Evolutionary conservation across 2,888 invertebrate genomes (phyloP).

Genomic region (Parnassius orleans): DNA sequence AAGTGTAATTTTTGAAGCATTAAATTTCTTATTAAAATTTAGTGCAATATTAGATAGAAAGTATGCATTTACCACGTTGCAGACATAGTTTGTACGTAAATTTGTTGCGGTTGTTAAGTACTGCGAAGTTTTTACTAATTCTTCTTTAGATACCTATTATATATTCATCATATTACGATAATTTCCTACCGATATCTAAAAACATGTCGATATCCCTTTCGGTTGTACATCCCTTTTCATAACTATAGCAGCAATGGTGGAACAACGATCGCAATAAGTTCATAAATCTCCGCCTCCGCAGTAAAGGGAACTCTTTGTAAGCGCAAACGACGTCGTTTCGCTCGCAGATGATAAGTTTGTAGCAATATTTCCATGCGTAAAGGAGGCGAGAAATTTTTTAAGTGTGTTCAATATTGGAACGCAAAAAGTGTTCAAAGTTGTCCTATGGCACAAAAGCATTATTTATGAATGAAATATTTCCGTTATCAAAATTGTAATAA

Average conservation of each 20-base stretch:
- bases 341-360: conserved; percentile 4
- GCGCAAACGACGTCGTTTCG: conserved; percentile 19
- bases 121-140: no score
- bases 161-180: no score
- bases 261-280: conserved; percentile 11
- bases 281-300: conserved; percentile 23
- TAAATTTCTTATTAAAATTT: no score
- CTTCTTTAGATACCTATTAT: no score
- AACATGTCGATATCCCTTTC: not conserved
- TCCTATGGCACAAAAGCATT: not conserved
- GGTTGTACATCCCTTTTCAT: not conserved
- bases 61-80: no score
- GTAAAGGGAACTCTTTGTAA: conserved; percentile 17
- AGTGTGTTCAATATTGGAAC: conserved; percentile 1
- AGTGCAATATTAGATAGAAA: no score
- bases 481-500: no score
- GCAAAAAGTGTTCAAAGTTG: not conserved
- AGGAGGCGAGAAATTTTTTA: conserved; percentile 5
- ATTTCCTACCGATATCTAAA: no score
- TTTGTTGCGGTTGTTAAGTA: no score
- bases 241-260: conserved; percentile 3
- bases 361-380: conserved; percentile 12
- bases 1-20: no score
- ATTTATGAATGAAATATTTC: no score
- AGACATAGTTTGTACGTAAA: no score